Percentiles rank a stretch among this genome's conserved stretches.
Conservation (phyloP, 92 coral and sea anemone species). For the Porites lobata region DNA sequence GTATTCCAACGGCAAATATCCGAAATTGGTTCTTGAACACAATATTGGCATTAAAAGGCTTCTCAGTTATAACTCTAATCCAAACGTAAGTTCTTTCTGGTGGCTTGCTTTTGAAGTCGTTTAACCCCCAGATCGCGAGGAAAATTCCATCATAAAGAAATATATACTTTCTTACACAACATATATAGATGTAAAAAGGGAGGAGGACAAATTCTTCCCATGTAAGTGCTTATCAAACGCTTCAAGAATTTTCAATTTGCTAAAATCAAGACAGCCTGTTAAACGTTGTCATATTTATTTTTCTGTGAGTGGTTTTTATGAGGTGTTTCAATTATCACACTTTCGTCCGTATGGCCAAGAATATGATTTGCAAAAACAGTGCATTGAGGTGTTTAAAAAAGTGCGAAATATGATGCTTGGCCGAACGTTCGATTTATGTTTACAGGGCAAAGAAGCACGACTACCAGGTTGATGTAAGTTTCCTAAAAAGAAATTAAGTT, state of each 20-base stretch:
- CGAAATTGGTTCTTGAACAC: neutral
- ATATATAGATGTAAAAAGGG: neutral
- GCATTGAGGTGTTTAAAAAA: neutral
- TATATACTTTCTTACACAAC: neutral
- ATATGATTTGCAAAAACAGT: neutral
- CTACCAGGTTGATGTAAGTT: neutral
- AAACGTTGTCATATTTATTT: neutral
- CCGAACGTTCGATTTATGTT: slow-evolving; percentile 3
- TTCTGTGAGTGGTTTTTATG: neutral
- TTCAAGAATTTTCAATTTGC: neutral
- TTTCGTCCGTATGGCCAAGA: neutral
- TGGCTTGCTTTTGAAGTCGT: neutral
- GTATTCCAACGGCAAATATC: neutral
- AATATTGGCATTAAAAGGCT: neutral
- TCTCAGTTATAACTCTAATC: neutral
- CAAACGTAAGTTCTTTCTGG: neutral
- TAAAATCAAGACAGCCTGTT: neutral
- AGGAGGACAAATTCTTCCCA: neutral
- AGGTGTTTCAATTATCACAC: neutral
- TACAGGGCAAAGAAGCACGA: neutral
- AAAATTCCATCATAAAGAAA: too few relatives aligned
- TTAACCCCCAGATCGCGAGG: neutral
- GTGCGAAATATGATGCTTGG: neutral
- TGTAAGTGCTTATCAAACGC: neutral
- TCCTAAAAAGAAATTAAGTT: neutral